Evolutionary conservation across 92 coral and sea anemone species (phyloP).

Genomic region (Umimayanthus chanpuru): DNA sequence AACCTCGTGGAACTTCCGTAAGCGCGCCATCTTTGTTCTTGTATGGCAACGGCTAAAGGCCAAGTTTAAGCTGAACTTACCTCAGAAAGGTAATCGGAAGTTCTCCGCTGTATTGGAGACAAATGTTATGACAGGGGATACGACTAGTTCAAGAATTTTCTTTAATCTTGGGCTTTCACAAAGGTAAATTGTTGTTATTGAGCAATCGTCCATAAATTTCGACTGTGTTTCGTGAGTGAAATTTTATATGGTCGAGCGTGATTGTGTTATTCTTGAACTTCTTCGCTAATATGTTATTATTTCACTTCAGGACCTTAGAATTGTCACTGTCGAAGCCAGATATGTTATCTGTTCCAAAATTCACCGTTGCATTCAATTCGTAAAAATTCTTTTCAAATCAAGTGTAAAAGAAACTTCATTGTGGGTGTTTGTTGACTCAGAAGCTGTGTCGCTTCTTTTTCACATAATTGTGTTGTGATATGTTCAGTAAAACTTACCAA

Average conservation of each 20-base stretch:
- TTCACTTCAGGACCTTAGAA: background rate
- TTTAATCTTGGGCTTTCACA: background rate
- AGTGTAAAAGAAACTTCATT: slow-evolving; percentile 19
- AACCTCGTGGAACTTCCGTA: slow-evolving; percentile 97
- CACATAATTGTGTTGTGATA: background rate
- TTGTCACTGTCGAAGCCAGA: background rate
- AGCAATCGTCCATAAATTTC: slow-evolving; percentile 4
- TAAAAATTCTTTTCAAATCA: slow-evolving; percentile 24
- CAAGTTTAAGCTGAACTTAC: slow-evolving; percentile 50
- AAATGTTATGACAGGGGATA: slow-evolving; percentile 39
- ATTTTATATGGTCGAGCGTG: slow-evolving; percentile 2
- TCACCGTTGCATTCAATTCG: background rate
- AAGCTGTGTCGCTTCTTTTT: slow-evolving; percentile 9
- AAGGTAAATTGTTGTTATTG: slow-evolving; percentile 36
- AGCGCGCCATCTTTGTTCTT: slow-evolving; percentile 98
- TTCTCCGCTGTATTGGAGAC: slow-evolving; percentile 23
- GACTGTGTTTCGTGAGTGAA: slow-evolving; percentile 35
- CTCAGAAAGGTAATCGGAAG: slow-evolving; percentile 40
- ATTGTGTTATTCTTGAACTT: slow-evolving; percentile 7
- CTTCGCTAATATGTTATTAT: background rate
- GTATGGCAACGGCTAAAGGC: slow-evolving; percentile 57
- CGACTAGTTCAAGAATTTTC: slow-evolving; percentile 6
- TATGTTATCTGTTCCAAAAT: background rate
- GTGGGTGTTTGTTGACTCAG: slow-evolving; percentile 34
- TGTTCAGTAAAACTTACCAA: background rate